Evolutionary conservation across 2,113 vertebrate genomes (phyloP).

Genomic region (Balaeniceps rex): DNA sequence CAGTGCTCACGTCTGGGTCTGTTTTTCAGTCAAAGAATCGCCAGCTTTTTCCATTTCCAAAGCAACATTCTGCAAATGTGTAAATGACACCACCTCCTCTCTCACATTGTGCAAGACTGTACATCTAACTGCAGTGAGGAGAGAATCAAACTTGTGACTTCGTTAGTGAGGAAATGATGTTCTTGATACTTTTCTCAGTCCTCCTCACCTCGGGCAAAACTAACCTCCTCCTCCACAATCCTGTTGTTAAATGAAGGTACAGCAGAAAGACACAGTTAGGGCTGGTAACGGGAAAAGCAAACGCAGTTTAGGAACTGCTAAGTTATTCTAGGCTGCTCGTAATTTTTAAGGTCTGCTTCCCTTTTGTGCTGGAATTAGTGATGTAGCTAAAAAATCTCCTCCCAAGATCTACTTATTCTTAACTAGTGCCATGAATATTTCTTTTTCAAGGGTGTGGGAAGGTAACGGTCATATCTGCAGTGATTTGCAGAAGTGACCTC

Average conservation of each 20-base stretch:
- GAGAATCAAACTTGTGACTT: slow-evolving; percentile 26
- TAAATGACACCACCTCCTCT: slow-evolving; percentile 58
- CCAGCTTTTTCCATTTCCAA: neutral
- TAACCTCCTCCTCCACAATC: neutral
- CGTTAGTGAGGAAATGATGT: slow-evolving; percentile 26
- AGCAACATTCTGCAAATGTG: slow-evolving; percentile 28
- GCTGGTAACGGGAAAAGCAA: neutral
- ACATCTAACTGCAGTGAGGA: neutral
- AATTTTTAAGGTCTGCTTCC: neutral
- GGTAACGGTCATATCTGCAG: neutral
- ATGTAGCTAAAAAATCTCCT: neutral
- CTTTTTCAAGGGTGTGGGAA: neutral
- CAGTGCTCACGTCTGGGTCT: neutral
- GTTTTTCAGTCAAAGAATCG: neutral
- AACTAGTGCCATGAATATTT: neutral
- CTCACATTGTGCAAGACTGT: slow-evolving; percentile 20
- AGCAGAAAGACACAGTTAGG: neutral
- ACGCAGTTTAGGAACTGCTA: neutral
- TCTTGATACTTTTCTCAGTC: slow-evolving; percentile 23
- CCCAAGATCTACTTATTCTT: neutral
- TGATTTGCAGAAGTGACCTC: neutral
- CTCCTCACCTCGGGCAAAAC: slow-evolving; percentile 25
- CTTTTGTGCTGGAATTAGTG: neutral
- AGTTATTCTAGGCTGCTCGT: neutral
- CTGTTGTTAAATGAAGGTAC: neutral